phyloP scores from a whole-genome alignment of 2,113 vertebrate species.

The Prochilodus magdalenae region DNA sequence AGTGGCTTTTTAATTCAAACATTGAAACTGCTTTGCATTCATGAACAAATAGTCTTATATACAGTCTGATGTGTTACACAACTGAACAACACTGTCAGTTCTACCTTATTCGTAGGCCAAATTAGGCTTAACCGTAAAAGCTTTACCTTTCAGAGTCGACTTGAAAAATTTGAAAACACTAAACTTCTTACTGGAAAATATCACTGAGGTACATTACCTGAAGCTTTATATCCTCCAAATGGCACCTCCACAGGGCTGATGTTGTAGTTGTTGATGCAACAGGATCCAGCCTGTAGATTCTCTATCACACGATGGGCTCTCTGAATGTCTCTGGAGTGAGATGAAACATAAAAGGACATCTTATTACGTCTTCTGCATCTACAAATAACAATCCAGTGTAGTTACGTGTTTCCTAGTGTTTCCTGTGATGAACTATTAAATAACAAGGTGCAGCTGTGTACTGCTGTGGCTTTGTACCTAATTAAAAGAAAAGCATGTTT shows the following conservation, averaged over 20 bases:
- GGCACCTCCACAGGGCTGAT: conserved; percentile 92
- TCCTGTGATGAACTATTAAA: no score
- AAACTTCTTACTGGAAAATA: no score
- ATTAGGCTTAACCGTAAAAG: no score
- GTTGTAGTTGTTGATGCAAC: conserved; percentile 98
- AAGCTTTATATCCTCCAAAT: conserved; percentile 94
- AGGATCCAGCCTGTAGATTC: conserved; percentile 89
- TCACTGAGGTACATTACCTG: conserved; percentile 77
- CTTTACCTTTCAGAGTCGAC: no score
- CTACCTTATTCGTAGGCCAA: background rate
- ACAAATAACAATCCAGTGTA: no score
- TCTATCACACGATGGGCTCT: conserved; percentile 91
- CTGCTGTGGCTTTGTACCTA: background rate
- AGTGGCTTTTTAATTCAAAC: background rate
- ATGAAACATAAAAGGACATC: background rate
- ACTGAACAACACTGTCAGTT: background rate
- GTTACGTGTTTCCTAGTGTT: no score
- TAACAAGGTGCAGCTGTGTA: background rate
- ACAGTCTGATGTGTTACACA: no score
- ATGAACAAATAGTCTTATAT: no score
- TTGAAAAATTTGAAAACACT: no score
- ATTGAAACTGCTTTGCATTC: no score
- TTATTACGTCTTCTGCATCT: background rate
- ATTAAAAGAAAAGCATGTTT: background rate
- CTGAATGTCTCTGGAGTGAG: conserved; percentile 82